Base-by-base conservation (phyloP, 1,140 invertebrate species). In the Vollenhovia emeryi region DNA sequence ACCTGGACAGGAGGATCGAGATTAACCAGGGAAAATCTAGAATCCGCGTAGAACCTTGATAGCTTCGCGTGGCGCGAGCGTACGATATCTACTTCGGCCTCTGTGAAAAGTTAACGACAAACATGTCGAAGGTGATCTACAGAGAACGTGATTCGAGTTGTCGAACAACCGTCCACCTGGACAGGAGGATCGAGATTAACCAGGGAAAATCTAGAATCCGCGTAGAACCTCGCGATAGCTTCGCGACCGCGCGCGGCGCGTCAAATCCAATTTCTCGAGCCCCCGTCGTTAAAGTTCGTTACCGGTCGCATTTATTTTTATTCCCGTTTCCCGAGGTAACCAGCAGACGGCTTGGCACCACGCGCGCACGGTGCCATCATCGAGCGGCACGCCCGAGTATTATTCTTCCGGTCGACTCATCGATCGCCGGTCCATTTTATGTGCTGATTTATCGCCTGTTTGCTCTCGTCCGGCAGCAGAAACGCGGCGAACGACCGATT, bases 331-430 rank as follows among this genome's bases (percentile, higher is more conserved):
- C 18, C 48, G 30, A 66, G 59, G 4, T 85, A 89, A 89, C 86
- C 82, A 89, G 82, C 85, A 89, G 87, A 89, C 87, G 71, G 87
- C 87, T 86, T 89, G 87, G 87, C 87, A 89, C 87, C 87, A 71
- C 57, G 59, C 75, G 68, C 43, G 13, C 52, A 43, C 57, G 48
- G 48, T 71, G 83, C 80, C 87, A 73, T 85, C 86, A 85, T 86
- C 87, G 64, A 43, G 59, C 33, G 60, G 24, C 79, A 57, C 76
- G 33, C 6, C n/a, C 86, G 84, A 84, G 62, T 89, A 89, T 89
- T 89, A 89, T 89, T 89, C 87, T 89, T 89, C 78, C 88, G 88
- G 87, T 59, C 84, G 71, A 86, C 79, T 88, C 86, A 68, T 89
- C 86, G 75, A 89, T 89, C 88, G 84, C 27, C 66, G 52, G 50